Percentiles rank a stretch among this genome's conserved stretches.
Conservation (phyloP, 2,113 vertebrate genomes). For the Plecturocebus donacophilus region DNA sequence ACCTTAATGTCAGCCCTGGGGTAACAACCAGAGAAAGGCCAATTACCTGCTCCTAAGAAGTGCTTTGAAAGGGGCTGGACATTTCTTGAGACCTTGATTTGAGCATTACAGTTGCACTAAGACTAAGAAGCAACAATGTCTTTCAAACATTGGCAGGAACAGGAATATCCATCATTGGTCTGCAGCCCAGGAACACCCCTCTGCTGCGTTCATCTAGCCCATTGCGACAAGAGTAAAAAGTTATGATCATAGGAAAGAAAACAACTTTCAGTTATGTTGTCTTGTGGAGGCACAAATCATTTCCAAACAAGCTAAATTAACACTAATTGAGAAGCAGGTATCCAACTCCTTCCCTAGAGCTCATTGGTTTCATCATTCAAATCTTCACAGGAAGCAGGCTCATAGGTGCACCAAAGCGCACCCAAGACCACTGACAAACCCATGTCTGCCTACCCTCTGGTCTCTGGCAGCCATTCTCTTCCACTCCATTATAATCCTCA, state of each 20-base stretch:
- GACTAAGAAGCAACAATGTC: background rate
- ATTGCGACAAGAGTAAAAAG: slow-evolving; percentile 63
- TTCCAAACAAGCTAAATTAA: slow-evolving; percentile 76
- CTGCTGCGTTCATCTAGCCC: slow-evolving; percentile 41
- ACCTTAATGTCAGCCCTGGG: background rate
- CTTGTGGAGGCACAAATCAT: slow-evolving; percentile 66
- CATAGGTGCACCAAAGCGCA: slow-evolving; percentile 56
- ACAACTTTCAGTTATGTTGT: background rate
- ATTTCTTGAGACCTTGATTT: slow-evolving; percentile 17
- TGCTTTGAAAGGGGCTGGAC: background rate
- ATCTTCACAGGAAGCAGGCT: slow-evolving; percentile 45
- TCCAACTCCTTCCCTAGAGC: slow-evolving; percentile 65
- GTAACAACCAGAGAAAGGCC: background rate
- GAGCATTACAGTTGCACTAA: background rate
- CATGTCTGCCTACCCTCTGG: background rate
- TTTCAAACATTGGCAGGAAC: background rate
- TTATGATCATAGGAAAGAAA: slow-evolving; percentile 56
- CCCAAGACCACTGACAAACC: background rate
- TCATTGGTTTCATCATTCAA: slow-evolving; percentile 66
- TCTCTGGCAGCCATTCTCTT: background rate
- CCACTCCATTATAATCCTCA: slow-evolving; percentile 37
- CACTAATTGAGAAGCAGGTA: slow-evolving; percentile 77
- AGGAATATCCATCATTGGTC: background rate
- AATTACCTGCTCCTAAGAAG: background rate
- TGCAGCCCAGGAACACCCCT: background rate